Evolutionary conservation across 2,888 invertebrate species (phyloP), one percentile per base, ranked within the genome.

Genomic region (Stenolophus ochropezus): DNA sequence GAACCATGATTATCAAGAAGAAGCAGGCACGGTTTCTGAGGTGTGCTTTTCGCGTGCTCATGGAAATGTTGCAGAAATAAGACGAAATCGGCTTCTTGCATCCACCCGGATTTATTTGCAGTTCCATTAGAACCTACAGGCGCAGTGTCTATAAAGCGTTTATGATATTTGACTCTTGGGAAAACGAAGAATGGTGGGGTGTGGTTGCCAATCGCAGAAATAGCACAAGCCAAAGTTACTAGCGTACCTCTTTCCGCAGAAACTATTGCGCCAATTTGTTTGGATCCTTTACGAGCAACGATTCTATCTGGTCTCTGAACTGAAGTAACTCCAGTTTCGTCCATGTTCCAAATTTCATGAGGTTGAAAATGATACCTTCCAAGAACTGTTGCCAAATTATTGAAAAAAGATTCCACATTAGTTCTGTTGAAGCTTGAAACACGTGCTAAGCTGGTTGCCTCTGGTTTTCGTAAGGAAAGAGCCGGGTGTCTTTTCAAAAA

Each of bases 271-370:
- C 88, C 87, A 6, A 89, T 86, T 84, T 89, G 88, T 77, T 86
- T 87, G 4, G 78, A 74, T 47, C 89, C 89, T 83, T 85, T 86
- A 83, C 84, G 82, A 2, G 87, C 88, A 76, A 89, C 82, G 27
- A 89, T 83, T 83, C 85, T 85, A 61, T 85, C 82, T 8, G 88
- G 87, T 82, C 85, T 87, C 81, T 88, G 87, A 2, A 89, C 89
- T 2, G 88, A 88, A 1, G 88, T 88, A 0, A 88, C 83, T 0
- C 87, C 88, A 0, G 87, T 86, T 83, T 89, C 87, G 75, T 88
- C 88, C 18, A 87, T 82, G 82, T 89, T 89, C 83, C 84, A 89
- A 25, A 89, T 88, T 78, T 86, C 84, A 27, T 84, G 81, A 49
- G 84, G 73, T 84, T 51, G 49, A 84, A 84, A 84, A 33, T 84